Evolutionary conservation across 1,140 invertebrate genomes (phyloP).

Genomic region (Anastrepha ludens): DNA sequence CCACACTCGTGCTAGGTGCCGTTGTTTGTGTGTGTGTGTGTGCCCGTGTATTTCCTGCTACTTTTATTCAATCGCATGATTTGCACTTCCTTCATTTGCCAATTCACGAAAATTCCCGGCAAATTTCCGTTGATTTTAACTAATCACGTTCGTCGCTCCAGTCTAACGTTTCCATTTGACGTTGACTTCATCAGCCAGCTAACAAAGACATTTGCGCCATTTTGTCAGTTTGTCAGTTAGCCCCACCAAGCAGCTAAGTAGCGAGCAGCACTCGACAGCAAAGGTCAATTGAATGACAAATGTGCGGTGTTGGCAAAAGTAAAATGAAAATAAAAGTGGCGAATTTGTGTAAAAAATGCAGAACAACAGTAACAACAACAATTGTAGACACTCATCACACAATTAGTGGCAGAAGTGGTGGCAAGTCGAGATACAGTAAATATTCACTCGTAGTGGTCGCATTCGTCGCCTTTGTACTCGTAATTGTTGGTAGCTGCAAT

Average conservation of each 20-base stretch:
- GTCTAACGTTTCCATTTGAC: constrained; percentile 47
- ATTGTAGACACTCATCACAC: constrained; percentile 50
- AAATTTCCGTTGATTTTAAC: constrained; percentile 36
- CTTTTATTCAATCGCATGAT: constrained; percentile 4
- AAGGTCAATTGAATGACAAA: constrained; percentile 59
- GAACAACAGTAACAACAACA: constrained; percentile 31
- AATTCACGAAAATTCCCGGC: constrained; percentile 35
- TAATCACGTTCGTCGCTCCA: constrained; percentile 52
- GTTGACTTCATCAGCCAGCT: background rate
- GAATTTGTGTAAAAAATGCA: background rate
- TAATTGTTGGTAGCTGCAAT: constrained; percentile 12
- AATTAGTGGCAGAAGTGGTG: constrained; percentile 3
- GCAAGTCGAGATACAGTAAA: constrained; percentile 9
- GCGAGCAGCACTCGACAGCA: background rate
- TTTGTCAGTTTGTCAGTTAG: background rate
- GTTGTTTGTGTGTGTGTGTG: background rate
- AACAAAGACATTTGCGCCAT: constrained; percentile 53
- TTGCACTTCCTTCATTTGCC: constrained; percentile 8
- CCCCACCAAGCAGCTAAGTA: background rate
- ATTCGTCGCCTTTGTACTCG: constrained; percentile 44
- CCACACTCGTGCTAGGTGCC: background rate
- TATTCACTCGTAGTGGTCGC: background rate
- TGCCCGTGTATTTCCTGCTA: background rate
- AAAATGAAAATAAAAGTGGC: constrained; percentile 9
- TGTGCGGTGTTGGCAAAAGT: constrained; percentile 53